A percentile compares a stretch with the other conserved stretches of the same genome.
Conservation (phyloP, 2,797 vertebrate genomes). For the Myioborus melanocephalus region DNA sequence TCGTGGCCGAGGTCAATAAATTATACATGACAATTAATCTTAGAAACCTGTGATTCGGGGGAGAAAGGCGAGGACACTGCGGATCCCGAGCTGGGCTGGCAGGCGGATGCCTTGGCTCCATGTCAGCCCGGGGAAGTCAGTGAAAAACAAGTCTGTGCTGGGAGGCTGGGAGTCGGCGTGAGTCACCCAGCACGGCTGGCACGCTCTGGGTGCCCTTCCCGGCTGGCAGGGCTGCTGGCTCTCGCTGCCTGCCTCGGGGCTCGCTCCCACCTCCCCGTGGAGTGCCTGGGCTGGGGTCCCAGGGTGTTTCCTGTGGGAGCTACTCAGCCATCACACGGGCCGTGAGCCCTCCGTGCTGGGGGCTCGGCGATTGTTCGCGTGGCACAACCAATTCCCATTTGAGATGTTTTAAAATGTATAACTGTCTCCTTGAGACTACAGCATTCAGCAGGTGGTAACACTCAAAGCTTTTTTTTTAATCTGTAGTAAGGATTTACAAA, state of each 20-base stretch:
- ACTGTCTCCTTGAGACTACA: neutral
- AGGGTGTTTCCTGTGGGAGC: accelerated
- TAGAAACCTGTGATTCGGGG: neutral
- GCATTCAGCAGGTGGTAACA: conserved; percentile 22
- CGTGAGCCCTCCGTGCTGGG: accelerated
- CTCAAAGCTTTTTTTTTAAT: conserved; percentile 8
- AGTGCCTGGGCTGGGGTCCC: neutral
- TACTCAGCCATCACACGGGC: accelerated
- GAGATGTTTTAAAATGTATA: neutral
- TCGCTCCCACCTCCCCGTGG: accelerated
- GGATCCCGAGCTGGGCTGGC: neutral
- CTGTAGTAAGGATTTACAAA: conserved; percentile 59
- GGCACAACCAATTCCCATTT: neutral
- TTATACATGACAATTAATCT: conserved; percentile 59
- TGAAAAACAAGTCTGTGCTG: neutral
- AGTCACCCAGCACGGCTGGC: neutral
- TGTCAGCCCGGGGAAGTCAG: neutral
- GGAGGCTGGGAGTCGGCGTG: neutral
- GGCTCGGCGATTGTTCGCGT: neutral
- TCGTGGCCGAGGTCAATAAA: conserved; percentile 40
- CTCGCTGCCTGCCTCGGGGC: accelerated
- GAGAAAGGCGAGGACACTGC: conserved; percentile 53
- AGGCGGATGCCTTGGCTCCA: neutral
- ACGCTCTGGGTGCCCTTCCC: accelerated
- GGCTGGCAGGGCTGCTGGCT: neutral